Base-by-base conservation (phyloP, 2,888 invertebrate genomes). In the Oscheius sp. region DNA sequence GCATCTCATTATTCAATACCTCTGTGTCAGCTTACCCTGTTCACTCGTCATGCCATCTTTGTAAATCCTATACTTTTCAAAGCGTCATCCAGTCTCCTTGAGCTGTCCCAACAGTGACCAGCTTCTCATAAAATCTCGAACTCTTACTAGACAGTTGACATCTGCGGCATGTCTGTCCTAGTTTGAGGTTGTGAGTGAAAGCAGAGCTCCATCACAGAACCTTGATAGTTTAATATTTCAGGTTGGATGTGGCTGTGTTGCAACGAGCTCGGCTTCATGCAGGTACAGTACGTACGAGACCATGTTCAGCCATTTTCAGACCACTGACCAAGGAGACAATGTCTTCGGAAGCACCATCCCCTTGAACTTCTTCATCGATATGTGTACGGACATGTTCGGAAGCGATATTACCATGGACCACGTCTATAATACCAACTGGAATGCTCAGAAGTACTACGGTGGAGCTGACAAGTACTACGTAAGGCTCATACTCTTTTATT, bases 181-280 rank as follows among this genome's bases (percentile, higher is more conserved):
- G 21, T 21, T 21, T 21, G 21, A 21, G 21, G 21, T 21, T 21
- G 21, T 21, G 21, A 21, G 21, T 21, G 21, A 21, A 21, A 21
- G 21, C 21, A 21, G 21, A 21, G 21, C 21, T 21, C 21, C 21
- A 21, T 21, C 21, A 21, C 21, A 21, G 21, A 21, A 21, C 21
- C 21, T 21, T 21, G 21, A 21, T 7, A 42, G 3, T 42, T 42
- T 5, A 42, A 42, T 42, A 42, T 42, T 42, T 42, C 78, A 29
- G 81, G 84, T n/a, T 84, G 84, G 84, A 82, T 81, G 82, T 84
- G 84, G 86, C 63, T 86, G 59, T 84, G 84, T 73, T 86, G 86
- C 72, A 86, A 86, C 59, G 86, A 85, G 57, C 77, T 85, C n/a
- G 86, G 86, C 1, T 85, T 79, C 68, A 42, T 85, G 47, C 86